phyloP scores from a whole-genome alignment of 2,797 vertebrate species.

The Lycodopsis pacificus region DNA sequence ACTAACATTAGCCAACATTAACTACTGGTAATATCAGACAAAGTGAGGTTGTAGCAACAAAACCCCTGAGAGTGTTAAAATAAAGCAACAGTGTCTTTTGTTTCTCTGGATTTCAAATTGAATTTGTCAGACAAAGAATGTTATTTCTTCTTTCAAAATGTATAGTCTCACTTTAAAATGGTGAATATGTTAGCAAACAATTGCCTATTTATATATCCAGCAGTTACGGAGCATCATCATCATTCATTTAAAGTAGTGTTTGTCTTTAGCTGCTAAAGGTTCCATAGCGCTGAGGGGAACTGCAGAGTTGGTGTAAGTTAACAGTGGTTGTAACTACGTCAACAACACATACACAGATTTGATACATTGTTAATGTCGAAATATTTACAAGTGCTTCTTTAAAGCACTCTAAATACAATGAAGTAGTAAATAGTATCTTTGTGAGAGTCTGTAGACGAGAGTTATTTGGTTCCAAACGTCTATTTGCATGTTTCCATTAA shows the following conservation, averaged over 20 bases:
- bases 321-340: background rate
- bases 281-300: background rate
- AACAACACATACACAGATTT: no score
- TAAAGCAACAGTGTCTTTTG: no score
- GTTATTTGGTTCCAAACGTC: background rate
- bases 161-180: no score
- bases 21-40: no score
- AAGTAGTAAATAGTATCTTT: background rate
- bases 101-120: no score
- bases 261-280: background rate
- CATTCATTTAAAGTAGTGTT: background rate
- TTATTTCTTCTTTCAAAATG: no score
- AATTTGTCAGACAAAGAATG: no score
- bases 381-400: background rate
- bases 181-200: background rate
- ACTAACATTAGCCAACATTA: no score
- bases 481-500: slow-evolving; percentile 72
- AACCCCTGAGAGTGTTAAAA: no score
- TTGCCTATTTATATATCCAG: background rate
- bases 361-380: no score
- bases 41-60: no score
- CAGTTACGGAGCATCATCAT: background rate
- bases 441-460: background rate
- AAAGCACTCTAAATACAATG: background rate
- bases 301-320: no score